A percentile compares a stretch with the other conserved stretches of the same genome.
phyloP scores from a whole-genome alignment of 2,797 vertebrate species.

The Mormyrus proboscirostris region DNA sequence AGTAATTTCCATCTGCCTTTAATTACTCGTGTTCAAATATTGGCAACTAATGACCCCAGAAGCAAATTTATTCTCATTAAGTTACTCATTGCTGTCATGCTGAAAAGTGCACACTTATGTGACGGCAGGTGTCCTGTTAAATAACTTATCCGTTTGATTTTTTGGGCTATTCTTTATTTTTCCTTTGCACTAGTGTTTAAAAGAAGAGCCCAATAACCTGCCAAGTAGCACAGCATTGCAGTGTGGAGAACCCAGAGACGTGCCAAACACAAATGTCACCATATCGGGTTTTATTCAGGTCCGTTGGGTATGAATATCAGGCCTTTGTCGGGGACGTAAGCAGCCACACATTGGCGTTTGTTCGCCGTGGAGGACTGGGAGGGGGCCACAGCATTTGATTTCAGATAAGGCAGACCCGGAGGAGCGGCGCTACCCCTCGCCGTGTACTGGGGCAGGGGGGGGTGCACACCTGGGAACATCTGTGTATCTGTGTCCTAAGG shows the following conservation, averaged over 20 bases:
- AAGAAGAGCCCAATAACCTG: slow-evolving; percentile 60
- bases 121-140: slow-evolving; percentile 18
- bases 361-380: slow-evolving; percentile 59
- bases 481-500: slow-evolving; percentile 45
- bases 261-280: slow-evolving; percentile 57
- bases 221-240: slow-evolving; percentile 65
- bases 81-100: neutral
- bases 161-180: slow-evolving; percentile 61
- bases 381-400: slow-evolving; percentile 69
- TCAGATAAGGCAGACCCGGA: slow-evolving; percentile 68
- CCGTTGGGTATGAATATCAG: slow-evolving; percentile 69
- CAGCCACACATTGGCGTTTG: slow-evolving; percentile 67
- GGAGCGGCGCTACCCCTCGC: slow-evolving; percentile 57
- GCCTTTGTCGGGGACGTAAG: slow-evolving; percentile 64
- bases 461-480: slow-evolving; percentile 57
- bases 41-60: neutral
- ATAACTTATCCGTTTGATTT: slow-evolving; percentile 33
- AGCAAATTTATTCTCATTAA: neutral
- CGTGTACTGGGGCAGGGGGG: slow-evolving; percentile 37
- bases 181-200: slow-evolving; percentile 1
- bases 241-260: slow-evolving; percentile 58
- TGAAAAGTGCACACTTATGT: slow-evolving; percentile 39
- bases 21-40: neutral
- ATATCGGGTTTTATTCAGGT: slow-evolving; percentile 55
- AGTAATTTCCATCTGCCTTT: neutral